Base-by-base conservation (phyloP, 2,113 vertebrate species). In the Sphaerodactylus townsendi region DNA sequence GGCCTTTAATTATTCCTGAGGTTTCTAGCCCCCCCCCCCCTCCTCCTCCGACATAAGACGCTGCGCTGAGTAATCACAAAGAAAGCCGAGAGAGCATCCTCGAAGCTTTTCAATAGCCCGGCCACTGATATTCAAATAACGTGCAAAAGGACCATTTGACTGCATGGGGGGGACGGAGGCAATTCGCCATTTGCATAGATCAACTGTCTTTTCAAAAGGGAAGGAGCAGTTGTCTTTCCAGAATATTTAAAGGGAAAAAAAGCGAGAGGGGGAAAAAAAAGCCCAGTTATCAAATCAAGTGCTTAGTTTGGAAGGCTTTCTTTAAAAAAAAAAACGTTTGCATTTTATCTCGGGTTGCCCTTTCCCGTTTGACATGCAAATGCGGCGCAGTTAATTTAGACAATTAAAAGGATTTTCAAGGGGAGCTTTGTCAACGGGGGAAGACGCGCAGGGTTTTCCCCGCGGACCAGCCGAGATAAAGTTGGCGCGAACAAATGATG, bases 101-200 rank as follows among this genome's bases (percentile, higher is more conserved):
- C 98, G 97, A 99, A 98, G 97, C 98, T 96, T 98, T 99, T 99
- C 98, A 99, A 95, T 95, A 96, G 94, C 97, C 95, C 96, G 96
- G 97, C 98, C 97, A 98, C 97, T 98, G 97, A 98, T 98, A 99
- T 99, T 99, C 98, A 99, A 99, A 99, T 99, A 99, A 97, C 98
- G 96, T 93, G 97, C 97, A 97, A n/a, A n/a, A 96, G 91, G 96
- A 96, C 97, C 97, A 97, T 99, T 98, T 98, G 97, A 97, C 97
- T 97, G 98, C 97, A 93, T 95, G 72, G 96, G 75, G 92, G 96
- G 97, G 53, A 14, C 96, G 96, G 96, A 96, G 97, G 97, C 97
- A 96, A 98, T 97, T 96, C 97, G 93, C 90, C 96, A 99, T 99
- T 99, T 97, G 98, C 98, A 99, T 99, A 97, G 97, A 98, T 98